Base-by-base conservation (phyloP, 2,888 invertebrate species). In the Andrena praecox region DNA sequence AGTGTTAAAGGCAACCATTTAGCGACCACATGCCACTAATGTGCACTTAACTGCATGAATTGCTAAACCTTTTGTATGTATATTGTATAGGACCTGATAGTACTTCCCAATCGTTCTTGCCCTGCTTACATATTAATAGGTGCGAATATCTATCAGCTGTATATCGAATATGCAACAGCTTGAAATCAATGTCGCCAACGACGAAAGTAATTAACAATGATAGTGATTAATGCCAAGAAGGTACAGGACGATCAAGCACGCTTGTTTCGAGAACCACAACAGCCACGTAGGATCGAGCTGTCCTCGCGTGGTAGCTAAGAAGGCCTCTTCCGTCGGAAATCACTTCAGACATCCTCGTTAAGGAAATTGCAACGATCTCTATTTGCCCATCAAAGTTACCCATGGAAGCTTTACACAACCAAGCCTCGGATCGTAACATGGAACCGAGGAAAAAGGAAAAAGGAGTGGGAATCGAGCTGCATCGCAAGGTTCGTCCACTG, bases 311-410 rank as follows among this genome's bases (percentile, higher is more conserved):
- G 31, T 20, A 48, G 20, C 27, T 31, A n/a, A 73, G 7, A n/a
- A 48, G 20, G 27, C 42, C 6, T 27, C 27, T 67, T 74, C 73
- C 68, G 75, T 62, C 64, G 73, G 70, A 73, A 87, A 85, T 85
- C 71, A 20, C 60, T 42, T 59, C 59, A 29, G 12, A 48, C 42
- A 8, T 77, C 2, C 70, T 75, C 71, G 70, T 80, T 85, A 81
- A 77, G 82, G 67, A 87, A 82, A 85, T 87, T 82, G 66, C 78
- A 20, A 66, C 2, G 8, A 62, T 68, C 33, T 27, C 27, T 4
- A 59, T 76, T 81, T 52, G 12, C 68, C 59, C 31, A 70, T 16
- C 74, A 42, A 50, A 20, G n/a, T n/a, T 20, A 27, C 29, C 27
- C 24, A 59, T 24, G 42, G 33, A 35, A 29, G 42, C 63, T 63